These are phyloP conservation scores for Monochamus saltuarius DNA, from an alignment of 1,140 invertebrate genomes.

Conservation along the genomic window DNA sequence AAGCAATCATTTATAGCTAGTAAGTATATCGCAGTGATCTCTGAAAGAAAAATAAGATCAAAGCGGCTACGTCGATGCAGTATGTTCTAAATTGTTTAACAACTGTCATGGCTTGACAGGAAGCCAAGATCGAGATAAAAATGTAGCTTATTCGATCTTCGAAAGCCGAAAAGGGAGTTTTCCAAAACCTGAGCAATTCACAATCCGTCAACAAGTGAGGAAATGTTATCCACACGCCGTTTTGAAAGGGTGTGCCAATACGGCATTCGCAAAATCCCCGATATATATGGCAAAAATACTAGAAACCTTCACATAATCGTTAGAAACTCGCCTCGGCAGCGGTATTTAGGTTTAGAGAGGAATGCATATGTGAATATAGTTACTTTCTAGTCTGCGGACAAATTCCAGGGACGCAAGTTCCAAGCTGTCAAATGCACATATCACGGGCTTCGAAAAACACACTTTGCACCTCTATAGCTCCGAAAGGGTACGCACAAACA, in stretches of 20 bases:
- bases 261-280: too few relatives aligned
- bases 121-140: too few relatives aligned
- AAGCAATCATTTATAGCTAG: too few relatives aligned
- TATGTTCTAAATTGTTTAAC: too few relatives aligned
- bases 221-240: not conserved
- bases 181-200: too few relatives aligned
- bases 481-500: not conserved
- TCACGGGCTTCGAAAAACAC: slow-evolving; percentile 1
- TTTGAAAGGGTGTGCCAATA: slow-evolving; percentile 11
- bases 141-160: too few relatives aligned
- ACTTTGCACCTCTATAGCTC: not conserved
- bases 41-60: too few relatives aligned
- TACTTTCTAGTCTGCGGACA: slow-evolving; percentile 26
- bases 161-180: too few relatives aligned
- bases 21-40: too few relatives aligned
- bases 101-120: too few relatives aligned
- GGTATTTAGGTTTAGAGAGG: slow-evolving; percentile 8
- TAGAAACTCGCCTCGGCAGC: slow-evolving; percentile 11
- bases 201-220: slow-evolving; percentile 2
- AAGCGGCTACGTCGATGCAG: too few relatives aligned
- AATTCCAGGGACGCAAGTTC: slow-evolving; percentile 14
- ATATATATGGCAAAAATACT: not conserved
- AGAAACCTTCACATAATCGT: slow-evolving; percentile 15
- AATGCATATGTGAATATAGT: slow-evolving; percentile 8
- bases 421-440: slow-evolving; percentile 24